Evolutionary conservation across 2,797 vertebrate species (phyloP).

Genomic region (Acipenser oxyrinchus): DNA sequence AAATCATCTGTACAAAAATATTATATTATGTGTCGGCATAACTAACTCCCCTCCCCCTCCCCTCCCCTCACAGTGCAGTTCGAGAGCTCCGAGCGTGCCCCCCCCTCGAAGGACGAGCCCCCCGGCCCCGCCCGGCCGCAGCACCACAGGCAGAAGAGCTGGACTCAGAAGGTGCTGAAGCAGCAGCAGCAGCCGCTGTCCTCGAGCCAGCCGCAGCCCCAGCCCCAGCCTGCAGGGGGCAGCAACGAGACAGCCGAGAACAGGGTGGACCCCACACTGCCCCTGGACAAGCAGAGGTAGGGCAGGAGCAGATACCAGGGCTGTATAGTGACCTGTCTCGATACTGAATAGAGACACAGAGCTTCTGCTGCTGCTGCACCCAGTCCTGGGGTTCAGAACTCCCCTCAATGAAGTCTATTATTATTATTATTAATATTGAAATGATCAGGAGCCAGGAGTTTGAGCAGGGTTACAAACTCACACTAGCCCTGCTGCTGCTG

Average conservation of each 20-base stretch:
- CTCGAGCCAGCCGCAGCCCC: constrained; percentile 32
- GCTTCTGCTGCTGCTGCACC: too few species aligned
- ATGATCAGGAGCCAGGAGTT: too few species aligned
- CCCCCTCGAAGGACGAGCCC: constrained; percentile 58
- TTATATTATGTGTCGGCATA: constrained; percentile 30
- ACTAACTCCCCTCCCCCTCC: constrained; percentile 34
- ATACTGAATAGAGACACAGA: too few species aligned
- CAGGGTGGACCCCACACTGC: constrained; percentile 70
- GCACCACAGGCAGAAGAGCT: constrained; percentile 76
- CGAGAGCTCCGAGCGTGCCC: constrained; percentile 65
- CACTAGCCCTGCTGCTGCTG: too few species aligned
- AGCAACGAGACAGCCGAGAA: constrained; percentile 46
- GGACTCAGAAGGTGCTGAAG: constrained; percentile 74
- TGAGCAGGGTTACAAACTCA: too few species aligned
- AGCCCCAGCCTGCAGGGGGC: constrained; percentile 22
- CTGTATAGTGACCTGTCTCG: too few species aligned
- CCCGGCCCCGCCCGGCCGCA: constrained; percentile 33
- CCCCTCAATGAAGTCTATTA: too few species aligned
- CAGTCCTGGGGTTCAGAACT: too few species aligned
- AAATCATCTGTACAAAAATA: constrained; percentile 35
- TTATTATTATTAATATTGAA: too few species aligned
- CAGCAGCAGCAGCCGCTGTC: constrained; percentile 11
- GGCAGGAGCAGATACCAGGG: constrained; percentile 18
- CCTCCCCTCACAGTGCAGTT: constrained; percentile 73
- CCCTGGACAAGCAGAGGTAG: constrained; percentile 89